Base-by-base conservation (phyloP, 2,888 invertebrate genomes). In the Synanthedon formicaeformis region DNA sequence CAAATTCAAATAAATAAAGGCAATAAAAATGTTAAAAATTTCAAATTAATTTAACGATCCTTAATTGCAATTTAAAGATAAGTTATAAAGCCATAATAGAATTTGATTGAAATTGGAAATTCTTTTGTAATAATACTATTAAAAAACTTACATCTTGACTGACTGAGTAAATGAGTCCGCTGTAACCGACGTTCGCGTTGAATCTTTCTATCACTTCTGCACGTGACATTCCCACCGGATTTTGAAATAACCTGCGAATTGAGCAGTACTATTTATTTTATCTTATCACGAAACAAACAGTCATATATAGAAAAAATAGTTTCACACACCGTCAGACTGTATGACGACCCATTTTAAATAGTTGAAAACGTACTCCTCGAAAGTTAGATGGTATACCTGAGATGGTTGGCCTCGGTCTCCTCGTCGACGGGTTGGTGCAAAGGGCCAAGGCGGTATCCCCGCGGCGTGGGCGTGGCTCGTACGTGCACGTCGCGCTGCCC, bases 401-500 rank as follows among this genome's bases (percentile, higher is more conserved):
- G 90, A 60, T 98, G 95, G 66, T 94, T 93, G 54, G 94, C 94
- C 85, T 99, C 99, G 0, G 96, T 94, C 84, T 99, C 99, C 85
- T 99, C 99, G 69, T 98, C 99, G 1, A 98, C 95, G 1, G 94
- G 92, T 57, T 94, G 92, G 71, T 94, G 93, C 54, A 97, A 89
- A 6, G 99, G 98, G 23, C 97, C 95, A 57, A 98, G 90, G 55
- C 99, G 90, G 71, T 94, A 93, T 0, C 96, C 96, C 56, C 97
- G 90, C 51, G 95, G 92, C 16, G 97, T 96, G 41, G 90, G 90
- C 55, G 90, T 90, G 88, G 97, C 96, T 55, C 95, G 93, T 13
- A 99, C 96, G 80, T 98, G 97, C 3, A 98, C 96, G 82, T 99
- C 97, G 67, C 96, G 91, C 81, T 99, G 99, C 0, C 99, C 99